Base-by-base conservation (phyloP, 1,140 invertebrate genomes). In the Fopius arisanus region DNA sequence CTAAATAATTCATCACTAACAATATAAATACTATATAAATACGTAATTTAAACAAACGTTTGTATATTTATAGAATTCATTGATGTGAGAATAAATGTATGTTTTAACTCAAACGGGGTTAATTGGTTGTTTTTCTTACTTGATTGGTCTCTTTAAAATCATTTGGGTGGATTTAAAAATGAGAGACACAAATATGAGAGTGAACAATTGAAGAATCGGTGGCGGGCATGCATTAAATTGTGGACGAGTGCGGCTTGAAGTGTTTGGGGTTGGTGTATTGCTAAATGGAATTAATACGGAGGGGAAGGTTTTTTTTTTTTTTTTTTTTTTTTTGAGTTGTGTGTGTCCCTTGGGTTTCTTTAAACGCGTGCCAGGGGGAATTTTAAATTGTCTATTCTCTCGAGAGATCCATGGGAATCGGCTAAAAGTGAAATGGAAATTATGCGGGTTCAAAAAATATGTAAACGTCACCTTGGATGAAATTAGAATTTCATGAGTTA, bases 211-310 rank as follows among this genome's bases (percentile, higher is more conserved):
- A 23, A 59, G 54, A 59, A 26, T 59, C 23, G n/a, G n/a, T n/a
- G n/a, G n/a, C n/a, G 23, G 6, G 54, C 21, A 26, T 26, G 54
- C 54, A 28, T 59, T 23, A 59, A 59, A 59, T 59, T 59, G 19
- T 12, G 23, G 23, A 59, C 54, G 54, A 23, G 54, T 28, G 54
- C 54, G 54, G 26, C 23, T 59, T 59, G 5, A 26, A 59, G 54
- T 59, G 54, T 59, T 51, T 59, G 54, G 54, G 7, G 23, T 10
- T 59, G 19, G 16, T 28, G 48, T 4, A 19, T 7, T 79, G 81
- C 79, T 77, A 81, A 82, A 82, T 75, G 77, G 75, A 76, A 81
- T 80, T 81, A 81, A 82, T 82, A 75, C 66, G 40, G 29, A 16
- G 26, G 28, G 29, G 29, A 26, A 67, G 3, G 33, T 21, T 70